phyloP scores from a whole-genome alignment of 2,888 invertebrate species.

The Agrilus cyanescens region DNA sequence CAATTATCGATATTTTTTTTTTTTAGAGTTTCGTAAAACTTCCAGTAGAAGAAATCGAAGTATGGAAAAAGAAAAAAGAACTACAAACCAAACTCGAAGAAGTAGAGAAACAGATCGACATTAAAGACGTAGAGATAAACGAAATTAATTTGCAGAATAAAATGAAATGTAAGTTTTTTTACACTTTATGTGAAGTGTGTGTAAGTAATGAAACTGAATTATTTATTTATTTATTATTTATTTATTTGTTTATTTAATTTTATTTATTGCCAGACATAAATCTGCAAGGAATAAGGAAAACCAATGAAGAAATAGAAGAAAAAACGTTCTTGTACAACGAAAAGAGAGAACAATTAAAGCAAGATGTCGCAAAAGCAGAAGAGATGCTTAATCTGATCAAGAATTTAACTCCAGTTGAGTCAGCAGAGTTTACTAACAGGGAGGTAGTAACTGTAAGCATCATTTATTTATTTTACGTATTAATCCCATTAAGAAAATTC shows the following conservation, averaged over 20 bases:
- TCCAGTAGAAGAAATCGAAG: slow-evolving; percentile 9
- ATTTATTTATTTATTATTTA: no score
- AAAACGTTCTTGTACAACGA: slow-evolving; percentile 5
- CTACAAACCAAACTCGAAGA: slow-evolving; percentile 4
- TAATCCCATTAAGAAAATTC: no score
- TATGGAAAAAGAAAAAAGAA: slow-evolving; percentile 10
- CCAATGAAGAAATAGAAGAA: slow-evolving; percentile 6
- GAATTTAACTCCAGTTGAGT: slow-evolving; percentile 13
- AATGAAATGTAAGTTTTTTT: slow-evolving; percentile 7
- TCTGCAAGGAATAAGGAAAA: slow-evolving; percentile 5
- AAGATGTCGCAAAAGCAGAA: slow-evolving; percentile 7
- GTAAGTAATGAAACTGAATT: no score
- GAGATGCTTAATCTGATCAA: slow-evolving; percentile 8
- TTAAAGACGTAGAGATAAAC: slow-evolving; percentile 2
- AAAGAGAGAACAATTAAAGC: slow-evolving; percentile 5
- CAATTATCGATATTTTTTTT: neutral
- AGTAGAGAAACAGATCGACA: slow-evolving; percentile 5
- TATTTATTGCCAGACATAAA: slow-evolving; percentile 2
- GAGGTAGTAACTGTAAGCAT: slow-evolving; percentile 8
- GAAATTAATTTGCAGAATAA: slow-evolving; percentile 5
- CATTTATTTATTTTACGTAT: neutral
- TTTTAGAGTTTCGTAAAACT: slow-evolving; percentile 6
- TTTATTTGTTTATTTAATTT: no score
- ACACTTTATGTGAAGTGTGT: no score
- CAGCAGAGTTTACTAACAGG: slow-evolving; percentile 4